phyloP scores from a whole-genome alignment of 2,888 invertebrate species.

The Andrena flavipes region DNA sequence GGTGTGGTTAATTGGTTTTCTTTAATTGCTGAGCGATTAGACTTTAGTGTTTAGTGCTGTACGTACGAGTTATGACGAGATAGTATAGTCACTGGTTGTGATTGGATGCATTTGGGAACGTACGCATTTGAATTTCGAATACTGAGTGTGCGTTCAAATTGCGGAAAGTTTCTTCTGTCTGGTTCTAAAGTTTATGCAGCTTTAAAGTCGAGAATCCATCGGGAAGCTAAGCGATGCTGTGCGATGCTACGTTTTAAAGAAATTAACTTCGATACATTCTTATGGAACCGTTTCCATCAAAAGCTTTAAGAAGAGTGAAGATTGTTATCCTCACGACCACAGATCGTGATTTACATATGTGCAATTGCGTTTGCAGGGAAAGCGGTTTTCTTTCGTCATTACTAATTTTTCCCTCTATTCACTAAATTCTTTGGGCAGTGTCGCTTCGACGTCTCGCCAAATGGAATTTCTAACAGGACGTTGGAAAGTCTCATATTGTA shows the following conservation, averaged over 20 bases:
- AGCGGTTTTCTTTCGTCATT: conserved; percentile 15
- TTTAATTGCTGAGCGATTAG: neutral
- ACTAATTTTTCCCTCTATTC: conserved; percentile 14
- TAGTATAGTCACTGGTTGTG: conserved; percentile 2
- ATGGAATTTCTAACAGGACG: conserved; percentile 6
- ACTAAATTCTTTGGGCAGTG: neutral
- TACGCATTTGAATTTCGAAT: neutral
- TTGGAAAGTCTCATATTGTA: conserved; percentile 1
- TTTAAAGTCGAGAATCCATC: too few species aligned
- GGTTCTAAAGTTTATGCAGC: too few species aligned
- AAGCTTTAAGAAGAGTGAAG: too few species aligned
- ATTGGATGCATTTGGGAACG: conserved; percentile 1
- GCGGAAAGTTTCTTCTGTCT: neutral
- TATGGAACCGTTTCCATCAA: too few species aligned
- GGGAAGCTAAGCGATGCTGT: too few species aligned
- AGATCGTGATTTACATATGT: neutral
- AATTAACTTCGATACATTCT: too few species aligned
- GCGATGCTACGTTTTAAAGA: too few species aligned
- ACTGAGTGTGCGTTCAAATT: neutral
- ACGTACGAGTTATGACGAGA: neutral
- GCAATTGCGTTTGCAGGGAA: conserved; percentile 13
- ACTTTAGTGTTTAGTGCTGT: neutral
- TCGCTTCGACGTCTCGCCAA: neutral
- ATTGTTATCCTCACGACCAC: neutral
- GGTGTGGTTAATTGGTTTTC: conserved; percentile 3